Evolutionary conservation across 2,888 invertebrate species (phyloP), one percentile per base, ranked within the genome.

Genomic region (Spialia ferax): DNA sequence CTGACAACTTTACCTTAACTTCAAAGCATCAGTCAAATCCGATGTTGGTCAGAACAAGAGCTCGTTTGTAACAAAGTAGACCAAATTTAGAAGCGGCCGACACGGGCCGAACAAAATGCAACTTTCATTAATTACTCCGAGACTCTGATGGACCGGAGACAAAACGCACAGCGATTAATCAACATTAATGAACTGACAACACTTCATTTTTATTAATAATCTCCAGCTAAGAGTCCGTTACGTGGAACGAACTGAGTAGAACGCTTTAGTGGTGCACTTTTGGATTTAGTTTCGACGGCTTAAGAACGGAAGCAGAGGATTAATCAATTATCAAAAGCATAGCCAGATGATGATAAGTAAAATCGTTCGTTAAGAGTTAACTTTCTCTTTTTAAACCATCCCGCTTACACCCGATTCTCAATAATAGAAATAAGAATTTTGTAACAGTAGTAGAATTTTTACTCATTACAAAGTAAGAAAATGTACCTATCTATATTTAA

Each of bases 191-290:
- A 69, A 64, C 59, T 69, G 68, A 68, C 66, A 66, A 68, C 45
- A 62, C 64, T 68, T 71, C 72, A 69, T 69, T 71, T 69, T 69
- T 71, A 71, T 68, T 71, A 71, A 71, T 71, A 69, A 64, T 67
- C 69, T 50, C 48, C 59, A 18, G 56, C 66, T 62, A 54, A 65
- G 61, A 66, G 29, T 50, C 42, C 60, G 68, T 54, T 59, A 66
- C 59, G 52, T 42, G 38, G 54, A 54, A 60, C 60, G 61, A 48
- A 13, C 20, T 15, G 26, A 42, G 10, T 52, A 52, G 38, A 26
- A 29, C 26, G 48, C 50, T 22, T 55, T 64, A 50, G 45, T 54
- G 20, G 3, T 52, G 8, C 59, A n/a, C 38, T 50, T 52, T 52
- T 10, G 59, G 22, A 22, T 18, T 42, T 50, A 29, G 61, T n/a